Evolutionary conservation across 2,797 vertebrate species (phyloP), one percentile per base, ranked within the genome.

Genomic region (Harpagifer antarcticus): DNA sequence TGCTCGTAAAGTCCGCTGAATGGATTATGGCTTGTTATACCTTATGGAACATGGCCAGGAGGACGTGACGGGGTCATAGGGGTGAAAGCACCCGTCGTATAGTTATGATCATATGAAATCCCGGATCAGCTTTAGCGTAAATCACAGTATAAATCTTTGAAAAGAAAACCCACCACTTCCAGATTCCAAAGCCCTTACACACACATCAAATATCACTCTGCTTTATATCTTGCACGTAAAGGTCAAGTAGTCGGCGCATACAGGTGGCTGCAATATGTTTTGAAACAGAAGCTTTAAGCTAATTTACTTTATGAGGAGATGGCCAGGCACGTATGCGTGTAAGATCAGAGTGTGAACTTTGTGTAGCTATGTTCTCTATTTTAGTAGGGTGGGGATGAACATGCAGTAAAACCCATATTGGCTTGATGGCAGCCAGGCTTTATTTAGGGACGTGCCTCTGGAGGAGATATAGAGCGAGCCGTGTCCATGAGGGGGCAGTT

Each of bases 291-390:
- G 83, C 78, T 72, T 66, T 54, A 67, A 69, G 49, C 73, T 75
- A 66, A 88, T 69, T 78, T 47, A 69, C 67, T 87, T 84, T 71
- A 83, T 78, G 79, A 81, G 72, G 60, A 81, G 78, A 80, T 78
- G 52, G 68, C 58, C 74, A 68, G 61, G 56, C 58, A 49, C 60
- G 72, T 68, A 43, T 13, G 42, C 45, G 74, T 87, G 85, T 81
- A 50, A 60, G 77, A 90, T 86, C 82, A 81, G 57, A 78, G 84
- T 83, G 84, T 82, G 83, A 89, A 88, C 90, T 87, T 81, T 86
- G 85, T 89, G 74, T 79, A 86, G 89, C 79, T 84, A 83, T 89
- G 85, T 63, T 65, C 72, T 91, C 84, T 89, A 87, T 93, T 90
- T 90, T 81, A 77, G 87, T 77, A 61, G 52, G 61, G 82, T 17